Conservation (phyloP, 2,888 invertebrate genomes). For the Callosobruchus maculatus region DNA sequence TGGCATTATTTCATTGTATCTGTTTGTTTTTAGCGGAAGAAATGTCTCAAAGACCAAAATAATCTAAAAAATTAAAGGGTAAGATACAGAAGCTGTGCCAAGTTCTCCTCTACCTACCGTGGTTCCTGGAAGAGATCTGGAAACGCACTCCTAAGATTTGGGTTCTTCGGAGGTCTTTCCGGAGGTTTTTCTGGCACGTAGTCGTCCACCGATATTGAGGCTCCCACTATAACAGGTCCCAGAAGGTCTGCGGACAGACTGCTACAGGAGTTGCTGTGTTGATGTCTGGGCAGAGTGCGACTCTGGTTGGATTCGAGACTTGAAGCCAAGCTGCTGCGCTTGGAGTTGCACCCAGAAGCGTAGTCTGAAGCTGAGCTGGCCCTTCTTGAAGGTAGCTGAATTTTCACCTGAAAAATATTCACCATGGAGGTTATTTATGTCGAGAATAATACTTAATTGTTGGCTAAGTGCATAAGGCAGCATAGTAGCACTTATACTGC, state of each 20-base stretch:
- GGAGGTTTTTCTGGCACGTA: constrained; percentile 74
- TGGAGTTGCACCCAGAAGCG: constrained; percentile 51
- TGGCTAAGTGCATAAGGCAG: no score
- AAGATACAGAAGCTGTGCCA: no score
- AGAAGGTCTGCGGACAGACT: constrained; percentile 56
- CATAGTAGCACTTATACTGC: no score
- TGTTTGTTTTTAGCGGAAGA: no score
- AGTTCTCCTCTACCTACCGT: neutral
- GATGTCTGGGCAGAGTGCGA: constrained; percentile 49
- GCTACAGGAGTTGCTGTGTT: constrained; percentile 59
- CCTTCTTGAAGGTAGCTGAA: constrained; percentile 53
- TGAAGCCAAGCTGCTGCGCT: constrained; percentile 46
- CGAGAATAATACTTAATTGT: no score
- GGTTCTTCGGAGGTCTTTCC: constrained; percentile 75
- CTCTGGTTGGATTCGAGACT: constrained; percentile 32
- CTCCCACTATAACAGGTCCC: constrained; percentile 61
- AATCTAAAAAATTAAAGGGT: no score
- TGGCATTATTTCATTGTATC: no score
- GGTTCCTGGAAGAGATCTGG: constrained; percentile 45
- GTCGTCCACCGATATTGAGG: constrained; percentile 62
- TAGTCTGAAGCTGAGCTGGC: constrained; percentile 70
- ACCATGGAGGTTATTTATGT: no score
- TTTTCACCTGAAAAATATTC: constrained; percentile 31
- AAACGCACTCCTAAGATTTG: constrained; percentile 56
- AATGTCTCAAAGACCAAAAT: no score